A percentile compares a stretch with the other conserved stretches of the same genome.
Conservation (phyloP, 2,113 vertebrate genomes). For the Ptilorrhoa leucosticta region DNA sequence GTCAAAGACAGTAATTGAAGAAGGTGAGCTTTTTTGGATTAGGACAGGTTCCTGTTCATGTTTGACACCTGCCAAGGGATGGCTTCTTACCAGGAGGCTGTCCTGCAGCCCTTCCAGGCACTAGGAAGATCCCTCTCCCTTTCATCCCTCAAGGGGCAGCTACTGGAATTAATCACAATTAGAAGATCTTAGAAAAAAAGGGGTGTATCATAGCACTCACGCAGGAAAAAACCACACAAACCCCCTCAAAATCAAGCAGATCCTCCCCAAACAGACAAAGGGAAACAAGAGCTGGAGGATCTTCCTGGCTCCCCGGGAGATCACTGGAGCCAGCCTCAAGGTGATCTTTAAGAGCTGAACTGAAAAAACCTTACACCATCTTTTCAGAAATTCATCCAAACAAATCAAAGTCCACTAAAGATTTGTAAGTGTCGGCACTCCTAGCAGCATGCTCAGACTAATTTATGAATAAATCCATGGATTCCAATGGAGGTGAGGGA, state of each 20-base stretch:
- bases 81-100: background rate
- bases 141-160: background rate
- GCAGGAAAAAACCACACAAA: background rate
- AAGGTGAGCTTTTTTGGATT: background rate
- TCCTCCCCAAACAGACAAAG: background rate
- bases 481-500: background rate
- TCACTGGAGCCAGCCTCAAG: background rate
- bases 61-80: background rate
- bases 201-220: accelerated
- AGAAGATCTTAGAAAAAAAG: background rate
- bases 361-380: background rate
- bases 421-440: background rate
- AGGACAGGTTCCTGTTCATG: background rate
- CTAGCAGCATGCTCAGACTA: background rate
- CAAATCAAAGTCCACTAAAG: background rate
- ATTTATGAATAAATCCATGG: conserved; percentile 2
- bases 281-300: background rate
- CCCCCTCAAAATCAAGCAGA: background rate
- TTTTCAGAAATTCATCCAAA: background rate
- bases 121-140: background rate
- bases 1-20: background rate
- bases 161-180: background rate
- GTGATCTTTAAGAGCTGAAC: background rate
- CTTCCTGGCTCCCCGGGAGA: background rate
- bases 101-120: background rate